Evolutionary conservation across 1,140 invertebrate genomes (phyloP).

Genomic region (Rhopalosiphum padi): DNA sequence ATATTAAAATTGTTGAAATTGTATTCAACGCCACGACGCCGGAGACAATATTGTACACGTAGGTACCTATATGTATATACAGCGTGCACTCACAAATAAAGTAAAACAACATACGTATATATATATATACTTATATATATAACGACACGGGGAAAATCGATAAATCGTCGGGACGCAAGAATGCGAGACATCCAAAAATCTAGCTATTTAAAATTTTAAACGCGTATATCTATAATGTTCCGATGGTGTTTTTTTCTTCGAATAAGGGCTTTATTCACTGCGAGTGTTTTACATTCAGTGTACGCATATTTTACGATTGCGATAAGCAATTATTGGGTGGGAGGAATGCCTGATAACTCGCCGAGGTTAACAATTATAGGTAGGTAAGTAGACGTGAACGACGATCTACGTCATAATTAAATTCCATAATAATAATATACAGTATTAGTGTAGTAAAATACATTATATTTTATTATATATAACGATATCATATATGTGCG

Average conservation of each 20-base stretch:
- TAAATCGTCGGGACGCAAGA: background rate
- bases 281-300: background rate
- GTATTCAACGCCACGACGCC: background rate
- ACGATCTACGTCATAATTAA: no score
- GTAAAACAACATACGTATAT: background rate
- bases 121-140: background rate
- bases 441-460: no score
- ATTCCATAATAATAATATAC: no score
- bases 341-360: no score
- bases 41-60: background rate
- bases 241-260: background rate
- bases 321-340: no score
- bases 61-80: background rate
- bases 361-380: no score
- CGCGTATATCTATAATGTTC: background rate
- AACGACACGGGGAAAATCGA: background rate
- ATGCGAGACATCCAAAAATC: background rate
- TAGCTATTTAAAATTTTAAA: background rate
- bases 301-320: no score
- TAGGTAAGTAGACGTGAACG: no score
- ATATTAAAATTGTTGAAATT: constrained; percentile 12
- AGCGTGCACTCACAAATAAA: background rate
- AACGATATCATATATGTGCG: no score
- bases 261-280: background rate
- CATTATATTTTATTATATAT: no score